These are phyloP conservation scores for Conchocele bisecta DNA, from an alignment of 2,888 invertebrate genomes.

Conservation along the genomic window DNA sequence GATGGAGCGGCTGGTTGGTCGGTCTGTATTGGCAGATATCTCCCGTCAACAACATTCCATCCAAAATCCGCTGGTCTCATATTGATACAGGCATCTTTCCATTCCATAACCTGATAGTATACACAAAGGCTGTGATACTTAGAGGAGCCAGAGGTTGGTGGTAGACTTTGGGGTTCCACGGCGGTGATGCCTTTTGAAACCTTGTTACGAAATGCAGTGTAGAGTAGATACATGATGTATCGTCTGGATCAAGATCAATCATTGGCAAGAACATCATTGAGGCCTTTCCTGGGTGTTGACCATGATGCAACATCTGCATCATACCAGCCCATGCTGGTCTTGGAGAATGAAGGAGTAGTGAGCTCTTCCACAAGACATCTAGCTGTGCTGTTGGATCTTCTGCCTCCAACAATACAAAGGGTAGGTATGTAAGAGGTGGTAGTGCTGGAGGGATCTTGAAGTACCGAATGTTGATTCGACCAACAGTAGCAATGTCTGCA, in stretches of 20 bases:
- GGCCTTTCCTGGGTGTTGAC: constrained; percentile 34
- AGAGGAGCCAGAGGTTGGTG: no score
- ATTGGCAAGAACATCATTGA: constrained; percentile 6
- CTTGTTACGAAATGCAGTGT: constrained; percentile 50
- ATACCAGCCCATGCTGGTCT: constrained; percentile 30
- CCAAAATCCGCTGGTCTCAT: no score
- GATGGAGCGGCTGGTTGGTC: no score
- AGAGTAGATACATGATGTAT: constrained; percentile 22
- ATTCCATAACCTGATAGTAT: no score
- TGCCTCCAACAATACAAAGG: no score
- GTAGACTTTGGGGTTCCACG: no score
- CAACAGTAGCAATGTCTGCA: background rate
- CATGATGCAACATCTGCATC: constrained; percentile 37
- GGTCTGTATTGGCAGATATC: no score
- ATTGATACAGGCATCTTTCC: no score
- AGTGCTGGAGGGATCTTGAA: background rate
- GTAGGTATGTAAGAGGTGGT: background rate
- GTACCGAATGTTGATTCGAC: constrained; percentile 4
- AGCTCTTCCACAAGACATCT: background rate
- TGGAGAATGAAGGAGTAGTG: background rate
- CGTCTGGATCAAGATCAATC: background rate
- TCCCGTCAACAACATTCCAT: no score
- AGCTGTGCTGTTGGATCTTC: background rate
- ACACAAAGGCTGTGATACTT: no score
- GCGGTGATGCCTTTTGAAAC: no score